Percentiles rank a stretch among this genome's conserved stretches.
Conservation (phyloP, 2,797 vertebrate genomes). For the Paguma larvata region DNA sequence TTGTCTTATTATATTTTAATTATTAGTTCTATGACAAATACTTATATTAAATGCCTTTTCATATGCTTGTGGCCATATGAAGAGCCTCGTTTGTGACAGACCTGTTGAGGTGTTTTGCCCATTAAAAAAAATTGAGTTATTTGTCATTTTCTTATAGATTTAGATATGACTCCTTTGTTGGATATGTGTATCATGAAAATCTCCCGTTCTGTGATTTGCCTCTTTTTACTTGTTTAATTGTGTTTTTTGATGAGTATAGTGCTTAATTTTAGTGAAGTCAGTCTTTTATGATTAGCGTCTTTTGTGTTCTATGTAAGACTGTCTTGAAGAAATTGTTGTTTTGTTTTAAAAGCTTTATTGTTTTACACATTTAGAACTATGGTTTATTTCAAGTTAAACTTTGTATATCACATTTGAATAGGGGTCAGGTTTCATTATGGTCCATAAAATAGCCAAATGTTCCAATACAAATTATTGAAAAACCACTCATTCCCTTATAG, state of each 20-base stretch:
- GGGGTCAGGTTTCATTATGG: constrained; percentile 24
- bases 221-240: constrained; percentile 14
- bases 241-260: not conserved
- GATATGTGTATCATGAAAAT: not conserved
- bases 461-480: not conserved
- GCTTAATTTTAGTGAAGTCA: constrained; percentile 8
- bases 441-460: constrained; percentile 8
- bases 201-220: not conserved
- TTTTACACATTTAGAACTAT: constrained; percentile 8
- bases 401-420: not conserved
- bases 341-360: not conserved
- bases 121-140: not conserved
- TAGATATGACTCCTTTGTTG: not conserved
- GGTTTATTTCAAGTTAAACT: not conserved
- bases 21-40: constrained; percentile 11
- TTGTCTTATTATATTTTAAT: constrained; percentile 1
- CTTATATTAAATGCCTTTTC: not conserved
- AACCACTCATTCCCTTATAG: not conserved
- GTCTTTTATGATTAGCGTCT: not conserved
- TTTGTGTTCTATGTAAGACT: constrained; percentile 13
- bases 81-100: not conserved
- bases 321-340: not conserved
- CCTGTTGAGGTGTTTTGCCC: not conserved
- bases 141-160: constrained; percentile 42
- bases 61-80: not conserved